Conservation (phyloP, 2,113 vertebrate genomes). For the Casuarius casuarius region DNA sequence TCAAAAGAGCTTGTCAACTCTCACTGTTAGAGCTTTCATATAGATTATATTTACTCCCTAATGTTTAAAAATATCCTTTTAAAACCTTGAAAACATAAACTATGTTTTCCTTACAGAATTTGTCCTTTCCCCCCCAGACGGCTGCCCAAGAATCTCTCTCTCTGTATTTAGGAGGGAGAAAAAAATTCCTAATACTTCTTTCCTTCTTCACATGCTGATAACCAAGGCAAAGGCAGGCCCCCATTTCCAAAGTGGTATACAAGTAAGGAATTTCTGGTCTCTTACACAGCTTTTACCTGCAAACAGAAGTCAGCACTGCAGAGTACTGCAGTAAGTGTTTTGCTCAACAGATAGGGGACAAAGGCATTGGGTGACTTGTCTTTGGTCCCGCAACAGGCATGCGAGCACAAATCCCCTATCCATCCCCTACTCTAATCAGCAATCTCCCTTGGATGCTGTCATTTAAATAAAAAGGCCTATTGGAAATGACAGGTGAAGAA, state of each 20-base stretch:
- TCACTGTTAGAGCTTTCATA: slow-evolving; percentile 12
- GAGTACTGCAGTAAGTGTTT: background rate
- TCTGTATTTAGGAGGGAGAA: background rate
- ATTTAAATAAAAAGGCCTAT: slow-evolving; percentile 56
- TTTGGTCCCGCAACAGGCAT: background rate
- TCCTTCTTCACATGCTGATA: background rate
- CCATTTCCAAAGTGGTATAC: background rate
- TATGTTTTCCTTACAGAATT: background rate
- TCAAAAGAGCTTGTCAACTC: slow-evolving; percentile 22
- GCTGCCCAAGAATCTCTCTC: background rate
- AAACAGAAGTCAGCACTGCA: background rate
- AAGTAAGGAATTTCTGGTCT: background rate
- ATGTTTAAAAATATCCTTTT: slow-evolving; percentile 41
- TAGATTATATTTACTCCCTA: slow-evolving; percentile 21
- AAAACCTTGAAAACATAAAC: slow-evolving; percentile 5
- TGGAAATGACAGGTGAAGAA: slow-evolving; percentile 71
- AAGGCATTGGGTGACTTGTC: background rate
- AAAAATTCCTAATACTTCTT: background rate
- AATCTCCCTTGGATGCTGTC: slow-evolving; percentile 38
- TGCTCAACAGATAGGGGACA: background rate
- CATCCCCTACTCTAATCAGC: slow-evolving; percentile 1
- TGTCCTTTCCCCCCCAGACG: background rate
- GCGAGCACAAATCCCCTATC: background rate
- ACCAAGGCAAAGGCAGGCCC: background rate
- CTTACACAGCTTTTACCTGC: background rate